phyloP scores from a whole-genome alignment of 2,888 invertebrate species.

The Rutpela maculata region DNA sequence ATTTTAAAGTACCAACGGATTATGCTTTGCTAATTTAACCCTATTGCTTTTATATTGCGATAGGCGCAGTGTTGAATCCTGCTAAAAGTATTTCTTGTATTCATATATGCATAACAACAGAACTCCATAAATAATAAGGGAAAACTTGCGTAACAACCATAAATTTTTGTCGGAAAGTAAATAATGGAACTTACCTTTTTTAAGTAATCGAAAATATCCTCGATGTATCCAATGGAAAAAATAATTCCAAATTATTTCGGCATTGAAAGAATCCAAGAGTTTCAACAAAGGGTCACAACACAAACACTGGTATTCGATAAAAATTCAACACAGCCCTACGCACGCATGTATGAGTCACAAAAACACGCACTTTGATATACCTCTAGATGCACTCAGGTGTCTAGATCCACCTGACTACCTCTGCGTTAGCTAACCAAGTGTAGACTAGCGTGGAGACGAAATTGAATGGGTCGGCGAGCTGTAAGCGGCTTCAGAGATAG shows the following conservation, averaged over 20 bases:
- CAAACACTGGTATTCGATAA: constrained; percentile 16
- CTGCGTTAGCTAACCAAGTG: constrained; percentile 31
- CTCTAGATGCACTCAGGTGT: constrained; percentile 29
- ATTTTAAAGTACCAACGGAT: too few species aligned
- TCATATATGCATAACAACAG: too few species aligned
- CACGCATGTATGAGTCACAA: constrained; percentile 30
- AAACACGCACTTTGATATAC: constrained; percentile 26
- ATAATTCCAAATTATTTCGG: constrained; percentile 21
- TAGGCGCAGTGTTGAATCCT: neutral
- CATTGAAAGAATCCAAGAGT: constrained; percentile 24
- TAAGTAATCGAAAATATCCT: neutral
- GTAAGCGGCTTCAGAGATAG: constrained; percentile 19
- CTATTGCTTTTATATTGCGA: too few species aligned
- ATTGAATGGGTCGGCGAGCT: constrained; percentile 19
- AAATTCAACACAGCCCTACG: constrained; percentile 14
- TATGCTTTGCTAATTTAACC: too few species aligned
- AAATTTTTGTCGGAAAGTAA: neutral
- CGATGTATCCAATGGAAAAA: constrained; percentile 16
- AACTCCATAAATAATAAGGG: too few species aligned
- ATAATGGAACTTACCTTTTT: constrained; percentile 10
- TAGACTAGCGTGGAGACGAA: constrained; percentile 22
- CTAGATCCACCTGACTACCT: constrained; percentile 31
- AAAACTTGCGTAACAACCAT: too few species aligned
- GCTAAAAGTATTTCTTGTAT: neutral
- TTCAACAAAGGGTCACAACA: constrained; percentile 12